Conservation (phyloP, 2,113 vertebrate genomes). For the Microtus ochrogaster region DNA sequence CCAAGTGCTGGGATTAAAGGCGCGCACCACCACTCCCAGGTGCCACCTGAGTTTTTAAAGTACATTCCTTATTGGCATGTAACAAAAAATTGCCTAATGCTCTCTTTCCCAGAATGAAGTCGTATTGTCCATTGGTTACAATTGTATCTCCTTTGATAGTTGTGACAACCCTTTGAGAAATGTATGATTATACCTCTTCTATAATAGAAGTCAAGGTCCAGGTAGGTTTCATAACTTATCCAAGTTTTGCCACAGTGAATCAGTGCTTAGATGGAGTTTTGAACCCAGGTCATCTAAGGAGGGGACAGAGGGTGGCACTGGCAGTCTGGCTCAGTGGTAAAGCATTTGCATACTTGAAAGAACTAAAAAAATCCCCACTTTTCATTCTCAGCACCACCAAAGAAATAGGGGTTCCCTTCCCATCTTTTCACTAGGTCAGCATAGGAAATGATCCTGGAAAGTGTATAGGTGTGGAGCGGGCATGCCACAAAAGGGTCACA, state of each 20-base stretch:
- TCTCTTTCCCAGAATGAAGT: neutral
- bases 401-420: neutral
- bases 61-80: neutral
- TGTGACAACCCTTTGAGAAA: neutral
- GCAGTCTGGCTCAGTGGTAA: neutral
- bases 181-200: neutral
- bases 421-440: neutral
- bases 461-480: too few relatives aligned
- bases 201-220: constrained; percentile 20
- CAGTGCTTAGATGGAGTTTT: neutral
- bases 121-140: neutral
- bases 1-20: too few relatives aligned
- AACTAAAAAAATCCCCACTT: neutral
- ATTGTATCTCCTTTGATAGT: constrained; percentile 23
- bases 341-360: neutral
- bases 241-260: constrained; percentile 7
- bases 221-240: neutral
- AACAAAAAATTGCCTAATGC: neutral
- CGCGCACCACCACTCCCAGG: too few relatives aligned
- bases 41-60: neutral
- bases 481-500: neutral
- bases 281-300: neutral
- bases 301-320: neutral
- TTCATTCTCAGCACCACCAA: neutral
- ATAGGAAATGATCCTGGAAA: neutral